Percentiles rank a stretch among this genome's conserved stretches.
phyloP scores from a whole-genome alignment of 2,888 invertebrate genomes.

The Drosophila histrio region DNA sequence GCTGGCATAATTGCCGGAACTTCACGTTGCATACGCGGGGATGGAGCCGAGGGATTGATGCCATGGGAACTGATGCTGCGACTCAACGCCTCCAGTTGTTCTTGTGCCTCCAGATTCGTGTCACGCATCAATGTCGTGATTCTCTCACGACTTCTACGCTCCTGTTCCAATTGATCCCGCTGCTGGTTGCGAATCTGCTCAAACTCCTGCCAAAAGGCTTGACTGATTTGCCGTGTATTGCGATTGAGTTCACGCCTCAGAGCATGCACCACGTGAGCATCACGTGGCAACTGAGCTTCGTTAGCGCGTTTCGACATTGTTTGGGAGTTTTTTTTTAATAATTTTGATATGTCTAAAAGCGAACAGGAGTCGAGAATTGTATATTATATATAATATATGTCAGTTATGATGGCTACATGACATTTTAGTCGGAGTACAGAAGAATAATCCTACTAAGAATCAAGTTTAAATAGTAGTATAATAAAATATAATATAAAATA shows the following conservation, averaged over 20 bases:
- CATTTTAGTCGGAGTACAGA: slow-evolving; percentile 43
- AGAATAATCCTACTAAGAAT: no score
- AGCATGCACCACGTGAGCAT: slow-evolving; percentile 23
- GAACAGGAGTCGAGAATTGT: slow-evolving; percentile 7
- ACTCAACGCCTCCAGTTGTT: slow-evolving; percentile 51
- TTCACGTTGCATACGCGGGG: slow-evolving; percentile 16
- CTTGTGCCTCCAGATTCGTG: slow-evolving; percentile 42
- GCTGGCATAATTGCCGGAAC: neutral
- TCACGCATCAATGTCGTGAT: slow-evolving; percentile 43
- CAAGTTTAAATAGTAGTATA: no score
- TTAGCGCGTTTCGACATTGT: slow-evolving; percentile 35
- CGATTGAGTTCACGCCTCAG: slow-evolving; percentile 45
- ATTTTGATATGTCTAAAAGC: slow-evolving; percentile 29
- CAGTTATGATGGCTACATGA: slow-evolving; percentile 19
- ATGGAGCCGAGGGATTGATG: slow-evolving; percentile 25
- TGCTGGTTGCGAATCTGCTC: slow-evolving; percentile 55
- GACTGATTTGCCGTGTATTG: slow-evolving; percentile 41
- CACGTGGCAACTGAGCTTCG: slow-evolving; percentile 20
- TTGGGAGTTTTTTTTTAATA: neutral
- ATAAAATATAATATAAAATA: no score
- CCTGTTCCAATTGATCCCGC: slow-evolving; percentile 38
- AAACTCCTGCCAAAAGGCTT: slow-evolving; percentile 65
- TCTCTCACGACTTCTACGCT: slow-evolving; percentile 35
- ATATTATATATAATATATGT: neutral
- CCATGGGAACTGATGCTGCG: slow-evolving; percentile 61